Conservation (phyloP, 2,888 invertebrate species). For the Bellardia pandia region DNA sequence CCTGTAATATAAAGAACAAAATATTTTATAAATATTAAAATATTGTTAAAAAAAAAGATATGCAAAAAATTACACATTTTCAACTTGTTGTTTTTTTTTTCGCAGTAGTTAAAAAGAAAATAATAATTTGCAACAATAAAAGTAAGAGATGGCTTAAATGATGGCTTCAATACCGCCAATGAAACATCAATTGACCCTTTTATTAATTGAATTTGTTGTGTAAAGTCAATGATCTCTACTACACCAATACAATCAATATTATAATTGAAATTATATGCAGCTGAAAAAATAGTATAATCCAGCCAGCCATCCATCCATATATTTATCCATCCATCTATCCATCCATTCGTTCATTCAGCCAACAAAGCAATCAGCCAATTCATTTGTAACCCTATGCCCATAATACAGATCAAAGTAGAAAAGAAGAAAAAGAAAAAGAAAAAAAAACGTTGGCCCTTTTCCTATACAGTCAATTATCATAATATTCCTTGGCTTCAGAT, state of each 20-base stretch:
- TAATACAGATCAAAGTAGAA: slow-evolving; percentile 13
- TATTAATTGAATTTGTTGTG: slow-evolving; percentile 64
- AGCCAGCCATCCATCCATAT: background rate
- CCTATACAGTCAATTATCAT: background rate
- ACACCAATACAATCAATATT: slow-evolving; percentile 63
- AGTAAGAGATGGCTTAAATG: slow-evolving; percentile 7
- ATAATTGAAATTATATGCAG: slow-evolving; percentile 60
- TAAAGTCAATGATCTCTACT: slow-evolving; percentile 64
- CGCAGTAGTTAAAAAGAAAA: background rate
- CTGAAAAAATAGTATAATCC: slow-evolving; percentile 22
- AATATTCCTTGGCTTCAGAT: background rate
- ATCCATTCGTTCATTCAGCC: background rate
- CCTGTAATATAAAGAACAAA: slow-evolving; percentile 78
- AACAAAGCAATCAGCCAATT: slow-evolving; percentile 25
- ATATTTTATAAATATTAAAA: slow-evolving; percentile 37
- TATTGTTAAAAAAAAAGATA: slow-evolving; percentile 24
- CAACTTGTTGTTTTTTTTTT: background rate
- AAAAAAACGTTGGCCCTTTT: background rate
- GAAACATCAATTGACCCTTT: slow-evolving; percentile 67
- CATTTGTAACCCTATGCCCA: background rate
- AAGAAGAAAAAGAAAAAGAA: background rate
- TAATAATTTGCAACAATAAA: background rate
- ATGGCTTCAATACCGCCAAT: slow-evolving; percentile 31
- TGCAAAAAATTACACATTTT: slow-evolving; percentile 12
- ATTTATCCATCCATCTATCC: too few species aligned